A percentile compares a stretch with the other conserved stretches of the same genome.
Evolutionary conservation across 2,888 invertebrate species (phyloP).

Genomic region (Conus canariensis): DNA sequence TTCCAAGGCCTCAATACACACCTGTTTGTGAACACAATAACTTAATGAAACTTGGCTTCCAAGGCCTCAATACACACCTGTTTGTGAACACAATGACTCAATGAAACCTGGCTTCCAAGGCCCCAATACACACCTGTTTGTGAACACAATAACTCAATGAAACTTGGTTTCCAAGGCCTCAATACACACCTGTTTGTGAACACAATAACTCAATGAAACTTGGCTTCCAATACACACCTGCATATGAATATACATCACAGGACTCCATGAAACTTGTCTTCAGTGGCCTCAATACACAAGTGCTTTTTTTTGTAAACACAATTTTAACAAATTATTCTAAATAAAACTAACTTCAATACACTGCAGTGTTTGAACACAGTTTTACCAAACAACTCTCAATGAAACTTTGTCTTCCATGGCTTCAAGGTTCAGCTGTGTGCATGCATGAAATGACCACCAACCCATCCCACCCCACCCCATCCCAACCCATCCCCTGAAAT

Average conservation of each 20-base stretch:
- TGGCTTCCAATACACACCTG: slow-evolving; percentile 82
- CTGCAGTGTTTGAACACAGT: too few relatives aligned
- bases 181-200: slow-evolving; percentile 83
- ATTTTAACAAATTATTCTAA: too few relatives aligned
- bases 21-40: slow-evolving; percentile 67
- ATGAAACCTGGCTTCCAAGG: slow-evolving; percentile 90
- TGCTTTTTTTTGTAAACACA: too few relatives aligned
- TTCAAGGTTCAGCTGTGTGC: too few relatives aligned
- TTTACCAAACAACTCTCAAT: too few relatives aligned
- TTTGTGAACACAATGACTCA: slow-evolving; percentile 22
- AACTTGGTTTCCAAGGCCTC: slow-evolving; percentile 89
- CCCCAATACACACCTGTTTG: slow-evolving; percentile 85
- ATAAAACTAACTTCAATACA: too few relatives aligned
- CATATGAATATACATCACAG: not conserved
- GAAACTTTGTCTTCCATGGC: too few relatives aligned
- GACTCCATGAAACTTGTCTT: not conserved
- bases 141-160: slow-evolving; percentile 75
- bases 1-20: slow-evolving; percentile 87
- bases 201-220: slow-evolving; percentile 83
- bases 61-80: slow-evolving; percentile 87
- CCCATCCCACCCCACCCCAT: too few relatives aligned
- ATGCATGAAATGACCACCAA: too few relatives aligned
- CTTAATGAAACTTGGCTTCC: slow-evolving; percentile 87
- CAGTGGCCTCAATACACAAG: too few relatives aligned
- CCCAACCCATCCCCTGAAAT: too few relatives aligned